These are phyloP conservation scores for Tenebrosternarchus preto DNA, from an alignment of 2,113 vertebrate genomes.

Conservation along the genomic window DNA sequence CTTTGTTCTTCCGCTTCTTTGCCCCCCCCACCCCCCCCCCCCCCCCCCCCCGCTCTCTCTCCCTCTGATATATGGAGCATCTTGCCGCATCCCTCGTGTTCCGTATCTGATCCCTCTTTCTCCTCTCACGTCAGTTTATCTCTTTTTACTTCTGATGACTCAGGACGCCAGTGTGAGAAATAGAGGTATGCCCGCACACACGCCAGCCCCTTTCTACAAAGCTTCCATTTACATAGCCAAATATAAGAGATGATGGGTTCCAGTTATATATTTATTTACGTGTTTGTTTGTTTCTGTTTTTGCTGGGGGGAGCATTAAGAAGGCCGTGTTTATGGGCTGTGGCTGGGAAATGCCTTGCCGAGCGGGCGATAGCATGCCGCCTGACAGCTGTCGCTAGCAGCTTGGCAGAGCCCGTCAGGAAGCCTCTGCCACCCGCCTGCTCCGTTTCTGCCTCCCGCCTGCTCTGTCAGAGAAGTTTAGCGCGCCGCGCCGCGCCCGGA, in stretches of 20 bases:
- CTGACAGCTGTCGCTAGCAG: slow-evolving; percentile 63
- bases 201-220: slow-evolving; percentile 39
- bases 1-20: too few species aligned
- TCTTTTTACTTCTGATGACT: slow-evolving; percentile 32
- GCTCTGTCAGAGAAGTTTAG: slow-evolving; percentile 56
- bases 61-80: slow-evolving; percentile 26
- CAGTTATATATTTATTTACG: background rate
- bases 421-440: slow-evolving; percentile 43
- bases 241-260: slow-evolving; percentile 47
- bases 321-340: slow-evolving; percentile 56
- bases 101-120: slow-evolving; percentile 33
- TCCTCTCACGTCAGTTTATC: slow-evolving; percentile 48
- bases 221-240: slow-evolving; percentile 55
- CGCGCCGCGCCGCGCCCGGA: slow-evolving; percentile 40
- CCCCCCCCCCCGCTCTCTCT: background rate
- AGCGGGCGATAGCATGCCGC: slow-evolving; percentile 51
- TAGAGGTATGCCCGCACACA: background rate
- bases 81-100: slow-evolving; percentile 40
- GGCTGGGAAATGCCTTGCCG: slow-evolving; percentile 48
- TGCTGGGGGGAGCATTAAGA: slow-evolving; percentile 48
- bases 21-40: background rate
- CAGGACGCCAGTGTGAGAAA: slow-evolving; percentile 26
- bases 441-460: slow-evolving; percentile 48
- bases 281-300: slow-evolving; percentile 12
- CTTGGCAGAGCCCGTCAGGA: slow-evolving; percentile 51